Conservation (phyloP, 2,113 vertebrate species). For the Saccopteryx bilineata region DNA sequence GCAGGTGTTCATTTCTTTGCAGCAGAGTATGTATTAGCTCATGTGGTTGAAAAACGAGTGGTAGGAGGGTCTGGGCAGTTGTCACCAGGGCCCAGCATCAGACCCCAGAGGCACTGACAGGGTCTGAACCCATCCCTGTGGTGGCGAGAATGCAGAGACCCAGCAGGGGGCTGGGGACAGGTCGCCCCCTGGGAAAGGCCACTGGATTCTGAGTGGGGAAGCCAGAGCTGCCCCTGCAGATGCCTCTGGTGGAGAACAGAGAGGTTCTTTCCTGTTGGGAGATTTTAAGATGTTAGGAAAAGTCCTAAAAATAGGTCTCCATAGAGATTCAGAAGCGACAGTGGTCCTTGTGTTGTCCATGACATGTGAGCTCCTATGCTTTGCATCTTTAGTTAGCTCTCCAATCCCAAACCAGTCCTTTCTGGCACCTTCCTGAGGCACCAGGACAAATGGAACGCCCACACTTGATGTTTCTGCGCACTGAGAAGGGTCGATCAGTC, state of each 20-base stretch:
- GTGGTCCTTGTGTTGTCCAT: fast-evolving
- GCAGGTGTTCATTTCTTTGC: neutral
- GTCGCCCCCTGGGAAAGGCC: neutral
- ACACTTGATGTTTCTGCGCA: too few species aligned
- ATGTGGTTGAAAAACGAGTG: neutral
- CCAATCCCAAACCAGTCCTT: neutral
- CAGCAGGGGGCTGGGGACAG: too few species aligned
- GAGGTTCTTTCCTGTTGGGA: neutral
- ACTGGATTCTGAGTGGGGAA: neutral
- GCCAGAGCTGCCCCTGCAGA: too few species aligned
- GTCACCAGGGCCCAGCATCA: neutral
- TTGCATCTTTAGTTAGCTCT: neutral
- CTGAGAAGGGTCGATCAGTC: too few species aligned
- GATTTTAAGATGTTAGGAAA: neutral
- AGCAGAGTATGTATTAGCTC: too few species aligned
- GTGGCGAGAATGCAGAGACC: neutral
- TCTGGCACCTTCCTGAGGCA: neutral
- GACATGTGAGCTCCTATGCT: neutral
- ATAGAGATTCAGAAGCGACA: fast-evolving
- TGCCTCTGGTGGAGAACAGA: too few species aligned
- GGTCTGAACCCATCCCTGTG: neutral
- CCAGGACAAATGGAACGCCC: neutral
- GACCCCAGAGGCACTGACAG: neutral
- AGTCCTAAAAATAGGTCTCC: neutral
- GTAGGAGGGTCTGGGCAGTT: neutral